A percentile compares a stretch with the other conserved stretches of the same genome.
phyloP scores from a whole-genome alignment of 2,113 vertebrate species.

The Chloebia gouldiae region DNA sequence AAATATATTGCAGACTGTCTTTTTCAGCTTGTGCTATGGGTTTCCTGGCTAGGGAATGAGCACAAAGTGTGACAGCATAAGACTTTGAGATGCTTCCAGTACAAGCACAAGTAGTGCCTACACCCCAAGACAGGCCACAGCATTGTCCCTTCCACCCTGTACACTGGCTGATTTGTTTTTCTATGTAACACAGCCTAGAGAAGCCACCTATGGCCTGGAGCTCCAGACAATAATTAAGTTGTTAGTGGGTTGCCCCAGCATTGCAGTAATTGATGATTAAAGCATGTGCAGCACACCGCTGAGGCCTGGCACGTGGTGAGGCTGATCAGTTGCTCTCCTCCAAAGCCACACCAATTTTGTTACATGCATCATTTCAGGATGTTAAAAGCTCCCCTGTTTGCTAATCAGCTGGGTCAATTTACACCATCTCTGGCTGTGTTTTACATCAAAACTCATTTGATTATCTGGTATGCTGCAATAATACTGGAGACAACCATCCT shows the following conservation, averaged over 20 bases:
- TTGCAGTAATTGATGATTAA: slow-evolving; percentile 21
- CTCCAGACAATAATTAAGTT: not conserved
- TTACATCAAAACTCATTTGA: slow-evolving; percentile 8
- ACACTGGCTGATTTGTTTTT: not conserved
- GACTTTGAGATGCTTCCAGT: not conserved
- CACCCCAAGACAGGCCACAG: not conserved
- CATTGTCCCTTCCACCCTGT: not conserved
- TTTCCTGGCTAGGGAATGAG: not conserved
- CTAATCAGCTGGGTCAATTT: slow-evolving; percentile 35
- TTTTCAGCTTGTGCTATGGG: not conserved
- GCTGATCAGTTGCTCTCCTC: not conserved
- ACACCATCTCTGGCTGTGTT: not conserved
- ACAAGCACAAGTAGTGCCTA: not conserved
- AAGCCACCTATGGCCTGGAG: not conserved
- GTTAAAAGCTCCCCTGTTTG: not conserved
- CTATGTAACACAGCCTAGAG: not conserved
- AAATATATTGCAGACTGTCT: not conserved
- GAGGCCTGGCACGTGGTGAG: not conserved
- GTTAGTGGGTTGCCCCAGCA: slow-evolving; percentile 2
- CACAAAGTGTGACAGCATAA: not conserved
- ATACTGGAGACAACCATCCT: not conserved
- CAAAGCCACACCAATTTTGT: not conserved
- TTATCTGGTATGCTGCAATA: not conserved
- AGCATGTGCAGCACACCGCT: not conserved
- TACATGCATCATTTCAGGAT: not conserved